phyloP scores from a whole-genome alignment of 2,888 invertebrate genomes.

The Eupithecia insigniata region DNA sequence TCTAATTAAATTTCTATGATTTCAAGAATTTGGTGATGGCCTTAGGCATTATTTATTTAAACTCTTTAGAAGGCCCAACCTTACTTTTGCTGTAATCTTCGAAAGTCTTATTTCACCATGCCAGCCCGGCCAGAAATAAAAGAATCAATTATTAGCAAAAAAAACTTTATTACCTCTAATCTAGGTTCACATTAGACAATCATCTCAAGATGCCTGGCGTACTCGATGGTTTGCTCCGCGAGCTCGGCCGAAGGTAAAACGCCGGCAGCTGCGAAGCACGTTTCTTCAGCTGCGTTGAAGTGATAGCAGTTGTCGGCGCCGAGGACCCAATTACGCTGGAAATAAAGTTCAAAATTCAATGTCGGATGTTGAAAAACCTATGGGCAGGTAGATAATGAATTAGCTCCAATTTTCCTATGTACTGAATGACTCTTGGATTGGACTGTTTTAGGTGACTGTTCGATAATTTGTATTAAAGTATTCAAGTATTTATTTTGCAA shows the following conservation, averaged over 20 bases:
- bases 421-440: too few species aligned
- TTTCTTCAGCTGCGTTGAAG: conserved; percentile 88
- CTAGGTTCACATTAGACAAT: conserved; percentile 90
- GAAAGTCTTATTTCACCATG: not conserved
- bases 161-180: conserved; percentile 32
- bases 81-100: not conserved
- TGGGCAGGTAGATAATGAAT: too few species aligned
- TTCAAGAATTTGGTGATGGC: not conserved
- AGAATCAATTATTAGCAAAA: conserved; percentile 2
- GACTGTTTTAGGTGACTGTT: too few species aligned
- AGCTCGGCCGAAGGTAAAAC: conserved; percentile 93
- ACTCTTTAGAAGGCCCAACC: not conserved
- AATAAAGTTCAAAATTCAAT: conserved; percentile 18
- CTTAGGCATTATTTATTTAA: not conserved
- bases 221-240: conserved; percentile 97
- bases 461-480: too few species aligned
- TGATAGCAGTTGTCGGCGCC: conserved; percentile 91
- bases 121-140: not conserved
- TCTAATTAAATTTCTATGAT: too few species aligned
- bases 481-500: too few species aligned
- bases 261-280: conserved; percentile 86
- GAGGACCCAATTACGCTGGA: conserved; percentile 92
- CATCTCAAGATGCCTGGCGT: conserved; percentile 99
- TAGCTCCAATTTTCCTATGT: too few species aligned
- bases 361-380: too few species aligned